Evolutionary conservation across 2,888 invertebrate species (phyloP).

Genomic region (Agonum fuliginosum): DNA sequence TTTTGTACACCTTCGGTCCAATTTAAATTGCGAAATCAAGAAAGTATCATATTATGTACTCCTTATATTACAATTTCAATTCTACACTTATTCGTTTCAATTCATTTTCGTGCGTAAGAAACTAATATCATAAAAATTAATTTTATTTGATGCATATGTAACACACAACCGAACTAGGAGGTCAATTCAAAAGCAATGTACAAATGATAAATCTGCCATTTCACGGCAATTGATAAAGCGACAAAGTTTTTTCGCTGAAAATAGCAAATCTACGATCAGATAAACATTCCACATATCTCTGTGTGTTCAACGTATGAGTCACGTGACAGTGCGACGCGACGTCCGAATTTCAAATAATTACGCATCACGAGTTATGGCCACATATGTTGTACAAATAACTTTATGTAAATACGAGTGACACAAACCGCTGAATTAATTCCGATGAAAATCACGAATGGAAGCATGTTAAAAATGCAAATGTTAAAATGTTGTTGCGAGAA

Average conservation of each 20-base stretch:
- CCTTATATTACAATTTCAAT: too few relatives aligned
- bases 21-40: too few relatives aligned
- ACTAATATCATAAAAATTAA: too few relatives aligned
- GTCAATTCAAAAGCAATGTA: too few relatives aligned
- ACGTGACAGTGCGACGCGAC: constrained; percentile 2
- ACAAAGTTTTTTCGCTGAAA: neutral
- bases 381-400: constrained; percentile 54
- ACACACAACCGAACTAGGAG: too few relatives aligned
- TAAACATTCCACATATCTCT: constrained; percentile 17
- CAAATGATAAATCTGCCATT: neutral
- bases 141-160: too few relatives aligned
- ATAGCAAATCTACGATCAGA: constrained; percentile 11
- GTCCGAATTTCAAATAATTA: constrained; percentile 52
- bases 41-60: too few relatives aligned
- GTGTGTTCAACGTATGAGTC: constrained; percentile 13
- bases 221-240: neutral
- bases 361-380: constrained; percentile 53
- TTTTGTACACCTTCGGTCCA: too few relatives aligned
- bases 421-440: constrained; percentile 49
- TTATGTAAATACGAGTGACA: constrained; percentile 50
- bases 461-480: constrained; percentile 48
- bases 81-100: too few relatives aligned
- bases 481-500: constrained; percentile 29
- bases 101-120: too few relatives aligned
- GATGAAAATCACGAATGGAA: constrained; percentile 50